These are phyloP conservation scores for Triplophysa yarkandensis DNA, from an alignment of 2,797 vertebrate species.

Conservation along the genomic window DNA sequence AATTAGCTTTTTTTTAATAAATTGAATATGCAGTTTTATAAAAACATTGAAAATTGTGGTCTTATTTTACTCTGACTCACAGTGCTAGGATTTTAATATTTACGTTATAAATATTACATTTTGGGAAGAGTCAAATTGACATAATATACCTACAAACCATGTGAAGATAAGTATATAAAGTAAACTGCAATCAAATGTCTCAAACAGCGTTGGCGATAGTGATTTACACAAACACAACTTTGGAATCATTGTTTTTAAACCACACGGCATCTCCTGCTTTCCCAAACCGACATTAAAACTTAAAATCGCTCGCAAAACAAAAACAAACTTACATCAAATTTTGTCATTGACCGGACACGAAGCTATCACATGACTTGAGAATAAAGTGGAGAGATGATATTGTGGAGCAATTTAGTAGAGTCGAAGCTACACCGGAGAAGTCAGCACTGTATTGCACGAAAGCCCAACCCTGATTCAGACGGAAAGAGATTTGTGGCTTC, in stretches of 20 bases:
- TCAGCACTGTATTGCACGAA: slow-evolving; percentile 16
- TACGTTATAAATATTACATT: too few relatives aligned
- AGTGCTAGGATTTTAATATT: too few relatives aligned
- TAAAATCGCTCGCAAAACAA: background rate
- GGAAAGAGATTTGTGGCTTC: slow-evolving; percentile 75
- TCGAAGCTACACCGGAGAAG: background rate
- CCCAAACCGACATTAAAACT: background rate
- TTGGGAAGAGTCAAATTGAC: too few relatives aligned
- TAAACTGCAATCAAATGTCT: too few relatives aligned
- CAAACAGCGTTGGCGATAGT: too few relatives aligned
- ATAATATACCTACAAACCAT: too few relatives aligned
- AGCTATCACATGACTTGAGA: background rate
- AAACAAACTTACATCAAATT: background rate
- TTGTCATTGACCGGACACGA: background rate
- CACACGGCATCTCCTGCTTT: too few relatives aligned
- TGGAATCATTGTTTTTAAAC: background rate
- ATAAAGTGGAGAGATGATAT: background rate
- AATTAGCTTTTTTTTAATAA: too few relatives aligned
- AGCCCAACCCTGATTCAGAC: slow-evolving; percentile 48
- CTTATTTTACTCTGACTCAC: too few relatives aligned
- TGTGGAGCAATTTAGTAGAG: background rate
- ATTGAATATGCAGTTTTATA: too few relatives aligned
- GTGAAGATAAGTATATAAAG: too few relatives aligned
- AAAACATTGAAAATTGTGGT: too few relatives aligned
- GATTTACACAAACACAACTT: background rate